These are phyloP conservation scores for Zaprionus bogoriensis DNA, from an alignment of 2,888 invertebrate species.

Conservation along the genomic window DNA sequence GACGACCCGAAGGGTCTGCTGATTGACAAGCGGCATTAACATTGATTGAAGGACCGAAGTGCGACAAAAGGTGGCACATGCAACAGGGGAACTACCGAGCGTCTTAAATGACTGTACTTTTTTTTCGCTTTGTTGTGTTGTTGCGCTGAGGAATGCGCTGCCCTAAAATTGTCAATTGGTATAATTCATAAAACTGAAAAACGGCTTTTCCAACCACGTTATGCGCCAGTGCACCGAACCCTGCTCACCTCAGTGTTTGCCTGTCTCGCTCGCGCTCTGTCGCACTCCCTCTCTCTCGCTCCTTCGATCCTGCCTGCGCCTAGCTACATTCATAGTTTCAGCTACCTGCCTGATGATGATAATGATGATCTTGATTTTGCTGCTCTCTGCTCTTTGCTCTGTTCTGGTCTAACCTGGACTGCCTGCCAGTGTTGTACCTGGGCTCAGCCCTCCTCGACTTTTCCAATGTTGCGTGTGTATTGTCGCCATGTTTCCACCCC, in stretches of 20 bases:
- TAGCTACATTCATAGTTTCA: too few species aligned
- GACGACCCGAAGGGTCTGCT: conserved; percentile 9
- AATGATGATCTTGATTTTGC: conserved; percentile 64
- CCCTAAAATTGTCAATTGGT: conserved; percentile 67
- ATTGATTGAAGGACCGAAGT: conserved; percentile 44
- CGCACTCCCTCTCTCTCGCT: conserved; percentile 3
- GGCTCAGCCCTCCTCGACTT: conserved; percentile 31
- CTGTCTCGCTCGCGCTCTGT: neutral
- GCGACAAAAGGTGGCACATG: conserved; percentile 38
- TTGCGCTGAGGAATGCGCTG: conserved; percentile 31
- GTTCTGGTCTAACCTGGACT: too few species aligned
- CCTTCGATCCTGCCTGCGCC: conserved; percentile 15
- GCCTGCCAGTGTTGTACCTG: conserved; percentile 18
- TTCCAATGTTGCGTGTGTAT: conserved; percentile 24
- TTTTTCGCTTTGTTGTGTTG: conserved; percentile 16
- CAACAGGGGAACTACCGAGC: conserved; percentile 25
- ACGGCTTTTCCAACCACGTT: conserved; percentile 68
- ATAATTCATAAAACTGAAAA: conserved; percentile 60
- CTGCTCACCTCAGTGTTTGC: conserved; percentile 21
- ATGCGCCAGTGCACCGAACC: conserved; percentile 65
- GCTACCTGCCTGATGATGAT: conserved; percentile 57
- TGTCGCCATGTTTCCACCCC: conserved; percentile 57
- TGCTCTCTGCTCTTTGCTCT: too few species aligned
- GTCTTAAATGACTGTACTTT: conserved; percentile 67
- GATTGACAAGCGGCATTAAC: conserved; percentile 54